Percentiles rank a stretch among this genome's conserved stretches.
Evolutionary conservation across 2,888 invertebrate genomes (phyloP).

Genomic region (Uropetala carovei): DNA sequence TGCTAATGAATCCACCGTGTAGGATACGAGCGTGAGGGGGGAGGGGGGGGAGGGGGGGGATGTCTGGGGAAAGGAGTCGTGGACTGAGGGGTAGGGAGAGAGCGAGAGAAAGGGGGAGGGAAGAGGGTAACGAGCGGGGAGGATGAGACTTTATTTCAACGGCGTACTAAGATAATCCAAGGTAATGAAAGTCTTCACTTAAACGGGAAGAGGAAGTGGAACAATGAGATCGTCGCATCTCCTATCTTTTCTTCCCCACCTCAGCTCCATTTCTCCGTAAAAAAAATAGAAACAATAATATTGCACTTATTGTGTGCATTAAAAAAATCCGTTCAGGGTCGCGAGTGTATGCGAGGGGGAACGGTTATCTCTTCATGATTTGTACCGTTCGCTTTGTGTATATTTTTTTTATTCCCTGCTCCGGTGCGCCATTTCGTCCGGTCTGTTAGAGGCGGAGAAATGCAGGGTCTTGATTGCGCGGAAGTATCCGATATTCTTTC

Average conservation of each 20-base stretch:
- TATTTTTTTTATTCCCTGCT: not conserved
- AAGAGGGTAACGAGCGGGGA: not conserved
- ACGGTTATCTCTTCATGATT: not conserved
- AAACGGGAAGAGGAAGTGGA: not conserved
- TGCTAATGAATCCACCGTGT: conserved; percentile 51
- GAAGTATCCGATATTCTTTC: conserved; percentile 11
- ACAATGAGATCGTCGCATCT: not conserved
- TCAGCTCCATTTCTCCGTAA: not conserved
- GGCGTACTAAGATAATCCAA: conserved; percentile 48
- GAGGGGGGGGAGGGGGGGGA: not conserved
- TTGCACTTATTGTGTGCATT: not conserved
- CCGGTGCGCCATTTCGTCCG: not conserved
- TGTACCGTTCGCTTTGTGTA: not conserved
- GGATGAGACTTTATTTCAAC: conserved; percentile 50
- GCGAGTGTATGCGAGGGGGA: not conserved
- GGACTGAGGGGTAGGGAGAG: not conserved
- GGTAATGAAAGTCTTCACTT: conserved; percentile 51
- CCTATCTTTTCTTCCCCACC: not conserved
- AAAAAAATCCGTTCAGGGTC: not conserved
- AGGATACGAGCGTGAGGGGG: not conserved
- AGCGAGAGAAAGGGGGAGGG: not conserved
- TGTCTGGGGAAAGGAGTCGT: too few relatives aligned
- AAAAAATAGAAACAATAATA: not conserved
- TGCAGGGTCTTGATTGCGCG: conserved; percentile 6
- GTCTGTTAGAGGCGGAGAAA: not conserved